Evolutionary conservation across 2,797 vertebrate species (phyloP).

Genomic region (Cossypha dichroa): DNA sequence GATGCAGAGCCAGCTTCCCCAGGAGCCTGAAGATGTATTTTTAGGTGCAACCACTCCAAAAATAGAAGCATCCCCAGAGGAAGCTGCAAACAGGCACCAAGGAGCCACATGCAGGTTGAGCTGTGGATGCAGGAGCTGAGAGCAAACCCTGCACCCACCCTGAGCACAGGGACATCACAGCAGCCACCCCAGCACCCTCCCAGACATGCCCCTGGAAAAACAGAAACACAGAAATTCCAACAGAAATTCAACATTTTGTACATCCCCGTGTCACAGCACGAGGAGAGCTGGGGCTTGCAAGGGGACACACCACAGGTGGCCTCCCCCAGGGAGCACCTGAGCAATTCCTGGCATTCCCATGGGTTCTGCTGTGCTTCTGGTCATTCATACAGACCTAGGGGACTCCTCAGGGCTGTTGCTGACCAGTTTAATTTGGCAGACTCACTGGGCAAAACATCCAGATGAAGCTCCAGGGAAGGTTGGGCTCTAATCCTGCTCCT

Average conservation of each 20-base stretch:
- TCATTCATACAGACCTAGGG: fast-evolving
- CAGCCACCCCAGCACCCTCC: background rate
- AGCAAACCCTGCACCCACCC: background rate
- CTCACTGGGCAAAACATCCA: too few species aligned
- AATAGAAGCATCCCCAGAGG: background rate
- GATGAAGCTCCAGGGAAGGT: background rate
- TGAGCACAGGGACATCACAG: fast-evolving
- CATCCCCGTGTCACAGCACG: fast-evolving
- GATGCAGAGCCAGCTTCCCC: conserved; percentile 5
- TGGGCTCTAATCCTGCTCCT: fast-evolving
- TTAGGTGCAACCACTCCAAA: conserved; percentile 13
- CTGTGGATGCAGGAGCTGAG: fast-evolving
- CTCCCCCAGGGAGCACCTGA: fast-evolving
- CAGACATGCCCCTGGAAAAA: fast-evolving
- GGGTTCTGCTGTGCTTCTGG: background rate
- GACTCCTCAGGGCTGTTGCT: background rate
- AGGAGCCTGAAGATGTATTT: conserved; percentile 20
- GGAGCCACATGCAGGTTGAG: background rate
- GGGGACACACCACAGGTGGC: fast-evolving
- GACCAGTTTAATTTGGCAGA: fast-evolving
- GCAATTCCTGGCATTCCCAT: background rate
- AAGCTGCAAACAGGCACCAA: background rate
- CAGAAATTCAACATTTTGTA: fast-evolving
- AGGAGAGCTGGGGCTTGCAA: background rate
- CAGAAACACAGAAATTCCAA: fast-evolving